Conservation (phyloP, 2,888 invertebrate species). For the Drosophila flavopinicola region DNA sequence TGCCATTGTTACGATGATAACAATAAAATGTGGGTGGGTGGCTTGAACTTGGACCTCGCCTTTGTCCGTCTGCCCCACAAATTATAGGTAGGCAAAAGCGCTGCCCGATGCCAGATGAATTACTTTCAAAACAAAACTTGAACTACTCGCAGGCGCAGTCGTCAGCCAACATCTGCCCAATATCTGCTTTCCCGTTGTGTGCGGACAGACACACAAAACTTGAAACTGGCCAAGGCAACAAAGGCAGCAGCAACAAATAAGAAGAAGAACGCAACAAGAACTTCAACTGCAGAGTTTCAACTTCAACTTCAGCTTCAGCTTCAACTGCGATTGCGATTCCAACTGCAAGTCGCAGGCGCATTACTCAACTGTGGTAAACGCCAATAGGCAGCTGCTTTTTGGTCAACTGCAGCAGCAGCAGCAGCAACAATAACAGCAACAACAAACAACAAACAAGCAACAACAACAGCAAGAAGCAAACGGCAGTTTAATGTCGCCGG, state of each 20-base stretch:
- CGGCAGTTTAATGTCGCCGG: slow-evolving; percentile 80
- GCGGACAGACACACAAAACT: slow-evolving; percentile 39
- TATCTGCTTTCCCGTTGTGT: slow-evolving; percentile 33
- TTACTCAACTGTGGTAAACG: slow-evolving; percentile 77
- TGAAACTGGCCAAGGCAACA: slow-evolving; percentile 48
- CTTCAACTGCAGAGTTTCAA: slow-evolving; percentile 26
- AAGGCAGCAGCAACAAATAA: slow-evolving; percentile 18
- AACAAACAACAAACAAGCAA: slow-evolving; percentile 12
- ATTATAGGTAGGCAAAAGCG: slow-evolving; percentile 58
- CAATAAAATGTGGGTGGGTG: slow-evolving; percentile 79
- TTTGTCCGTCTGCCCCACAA: slow-evolving; percentile 67
- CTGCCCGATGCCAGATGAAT: slow-evolving; percentile 63
- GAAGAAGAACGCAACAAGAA: slow-evolving; percentile 38
- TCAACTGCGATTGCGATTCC: slow-evolving; percentile 19
- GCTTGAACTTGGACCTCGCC: slow-evolving; percentile 75
- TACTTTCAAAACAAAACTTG: slow-evolving; percentile 71
- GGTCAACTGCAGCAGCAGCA: slow-evolving; percentile 48
- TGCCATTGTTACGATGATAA: slow-evolving; percentile 76
- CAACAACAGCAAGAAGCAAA: slow-evolving; percentile 41
- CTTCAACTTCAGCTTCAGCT: slow-evolving; percentile 15
- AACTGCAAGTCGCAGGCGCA: slow-evolving; percentile 45
- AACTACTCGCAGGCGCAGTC: slow-evolving; percentile 19
- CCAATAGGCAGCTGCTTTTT: slow-evolving; percentile 77
- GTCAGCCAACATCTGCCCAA: slow-evolving; percentile 58
- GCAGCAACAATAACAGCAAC: slow-evolving; percentile 8